These are phyloP conservation scores for Drosophila pseudoananassae DNA, from an alignment of 1,140 invertebrate genomes.

Conservation along the genomic window DNA sequence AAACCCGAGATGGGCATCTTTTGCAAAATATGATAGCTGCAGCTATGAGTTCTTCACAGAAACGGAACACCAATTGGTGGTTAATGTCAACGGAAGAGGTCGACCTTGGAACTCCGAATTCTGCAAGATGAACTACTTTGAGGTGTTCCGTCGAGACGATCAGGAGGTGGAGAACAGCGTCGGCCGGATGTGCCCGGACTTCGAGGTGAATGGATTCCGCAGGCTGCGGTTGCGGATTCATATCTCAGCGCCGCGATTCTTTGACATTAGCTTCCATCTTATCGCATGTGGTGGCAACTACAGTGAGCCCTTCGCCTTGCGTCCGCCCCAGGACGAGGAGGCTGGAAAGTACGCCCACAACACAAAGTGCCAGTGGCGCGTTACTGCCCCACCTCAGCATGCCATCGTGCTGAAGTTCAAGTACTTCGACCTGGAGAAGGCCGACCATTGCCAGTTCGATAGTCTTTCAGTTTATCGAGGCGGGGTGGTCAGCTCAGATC, in stretches of 20 bases:
- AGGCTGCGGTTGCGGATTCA: constrained; percentile 47
- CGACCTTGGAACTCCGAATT: background rate
- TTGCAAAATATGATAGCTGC: constrained; percentile 18
- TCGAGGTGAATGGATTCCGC: constrained; percentile 51
- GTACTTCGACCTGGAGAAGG: constrained; percentile 85
- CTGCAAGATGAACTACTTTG: constrained; percentile 23
- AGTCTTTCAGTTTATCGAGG: constrained; percentile 87
- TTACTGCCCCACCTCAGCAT: constrained; percentile 89
- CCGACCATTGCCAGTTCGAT: constrained; percentile 84
- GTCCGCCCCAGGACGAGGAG: constrained; percentile 45
- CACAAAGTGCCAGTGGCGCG: constrained; percentile 90
- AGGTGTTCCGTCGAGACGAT: constrained; percentile 15
- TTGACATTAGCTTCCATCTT: constrained; percentile 85
- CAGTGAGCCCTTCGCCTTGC: constrained; percentile 83
- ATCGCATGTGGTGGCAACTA: constrained; percentile 85
- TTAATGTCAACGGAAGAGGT: constrained; percentile 17
- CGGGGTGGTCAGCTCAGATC: constrained; percentile 76
- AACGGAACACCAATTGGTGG: constrained; percentile 39
- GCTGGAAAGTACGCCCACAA: constrained; percentile 63
- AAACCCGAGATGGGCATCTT: background rate
- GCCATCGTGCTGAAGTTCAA: constrained; percentile 88
- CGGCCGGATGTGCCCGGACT: constrained; percentile 47
- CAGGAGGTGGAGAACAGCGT: constrained; percentile 14
- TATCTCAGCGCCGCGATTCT: constrained; percentile 70
- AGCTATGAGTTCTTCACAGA: constrained; percentile 30